A percentile compares a stretch with the other conserved stretches of the same genome.
Conservation (phyloP, 2,888 invertebrate species). For the Alcis repandata region DNA sequence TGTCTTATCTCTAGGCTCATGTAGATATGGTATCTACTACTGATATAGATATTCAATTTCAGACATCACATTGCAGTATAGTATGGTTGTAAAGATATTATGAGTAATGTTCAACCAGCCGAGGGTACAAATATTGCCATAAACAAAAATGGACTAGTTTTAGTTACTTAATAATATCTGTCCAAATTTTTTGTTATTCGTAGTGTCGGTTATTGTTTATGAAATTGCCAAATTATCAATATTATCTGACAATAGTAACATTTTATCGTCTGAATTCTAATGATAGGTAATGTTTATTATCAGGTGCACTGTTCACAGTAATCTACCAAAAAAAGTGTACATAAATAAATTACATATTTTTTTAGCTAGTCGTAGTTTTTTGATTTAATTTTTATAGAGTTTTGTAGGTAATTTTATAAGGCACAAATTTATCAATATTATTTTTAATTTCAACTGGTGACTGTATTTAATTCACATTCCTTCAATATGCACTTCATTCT, state of each 20-base stretch:
- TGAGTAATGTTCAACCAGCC: conserved; percentile 35
- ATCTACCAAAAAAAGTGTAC: conserved; percentile 76
- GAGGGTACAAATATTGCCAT: conserved; percentile 63
- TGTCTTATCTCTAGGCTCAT: conserved; percentile 66
- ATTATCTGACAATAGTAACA: conserved; percentile 31
- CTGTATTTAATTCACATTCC: conserved; percentile 42
- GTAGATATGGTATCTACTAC: conserved; percentile 71
- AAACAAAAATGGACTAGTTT: conserved; percentile 41
- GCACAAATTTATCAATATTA: conserved; percentile 15
- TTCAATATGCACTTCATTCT: conserved; percentile 12
- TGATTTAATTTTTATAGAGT: conserved; percentile 25
- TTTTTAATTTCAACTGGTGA: conserved; percentile 15
- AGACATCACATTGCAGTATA: conserved; percentile 64
- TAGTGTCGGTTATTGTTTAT: conserved; percentile 27
- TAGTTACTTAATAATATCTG: conserved; percentile 70
- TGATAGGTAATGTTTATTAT: conserved; percentile 32
- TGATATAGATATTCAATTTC: conserved; percentile 66
- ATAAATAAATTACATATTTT: conserved; percentile 63
- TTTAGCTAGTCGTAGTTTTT: conserved; percentile 65
- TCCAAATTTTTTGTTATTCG: conserved; percentile 53
- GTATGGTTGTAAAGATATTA: conserved; percentile 45
- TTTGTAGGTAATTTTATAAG: conserved; percentile 11
- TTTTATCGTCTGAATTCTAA: conserved; percentile 34
- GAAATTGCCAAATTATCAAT: conserved; percentile 35
- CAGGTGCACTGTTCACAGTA: conserved; percentile 47